phyloP scores from a whole-genome alignment of 2,113 vertebrate genomes.

The Xyliphius kryptos region DNA sequence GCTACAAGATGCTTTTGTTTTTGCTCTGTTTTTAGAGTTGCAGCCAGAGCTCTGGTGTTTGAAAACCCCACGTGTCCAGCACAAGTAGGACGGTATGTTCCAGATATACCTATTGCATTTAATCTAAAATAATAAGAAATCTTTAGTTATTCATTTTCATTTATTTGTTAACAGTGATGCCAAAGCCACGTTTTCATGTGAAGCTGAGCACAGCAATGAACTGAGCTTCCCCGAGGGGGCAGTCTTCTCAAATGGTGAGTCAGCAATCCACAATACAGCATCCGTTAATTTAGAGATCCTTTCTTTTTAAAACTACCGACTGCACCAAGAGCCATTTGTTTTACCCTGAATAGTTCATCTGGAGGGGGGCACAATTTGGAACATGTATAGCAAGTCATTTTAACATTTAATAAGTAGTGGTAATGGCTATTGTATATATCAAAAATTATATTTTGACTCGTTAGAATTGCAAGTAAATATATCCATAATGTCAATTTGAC shows the following conservation, averaged over 20 bases:
- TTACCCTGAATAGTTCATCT: not conserved
- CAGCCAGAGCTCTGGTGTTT: constrained; percentile 74
- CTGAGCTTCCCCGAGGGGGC: constrained; percentile 96
- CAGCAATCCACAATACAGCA: not conserved
- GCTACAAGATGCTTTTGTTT: no score
- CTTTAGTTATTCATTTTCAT: not conserved
- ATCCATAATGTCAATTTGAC: no score
- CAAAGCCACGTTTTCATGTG: constrained; percentile 91
- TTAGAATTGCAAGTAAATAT: no score
- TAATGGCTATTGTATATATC: no score
- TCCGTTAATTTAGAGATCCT: no score
- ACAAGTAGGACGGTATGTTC: constrained; percentile 65
- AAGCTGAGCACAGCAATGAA: constrained; percentile 94
- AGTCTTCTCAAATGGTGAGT: constrained; percentile 81
- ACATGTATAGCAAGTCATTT: no score
- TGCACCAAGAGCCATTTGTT: not conserved
- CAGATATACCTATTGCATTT: not conserved
- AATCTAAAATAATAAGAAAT: not conserved
- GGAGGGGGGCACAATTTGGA: no score
- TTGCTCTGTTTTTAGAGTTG: constrained; percentile 64
- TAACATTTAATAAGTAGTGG: no score
- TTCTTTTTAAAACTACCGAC: not conserved
- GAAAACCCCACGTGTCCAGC: constrained; percentile 79
- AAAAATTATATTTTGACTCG: no score
- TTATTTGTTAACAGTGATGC: constrained; percentile 68